Evolutionary conservation across 2,888 invertebrate genomes (phyloP), one percentile per base, ranked within the genome.

Genomic region (Pyrgus malvae): DNA sequence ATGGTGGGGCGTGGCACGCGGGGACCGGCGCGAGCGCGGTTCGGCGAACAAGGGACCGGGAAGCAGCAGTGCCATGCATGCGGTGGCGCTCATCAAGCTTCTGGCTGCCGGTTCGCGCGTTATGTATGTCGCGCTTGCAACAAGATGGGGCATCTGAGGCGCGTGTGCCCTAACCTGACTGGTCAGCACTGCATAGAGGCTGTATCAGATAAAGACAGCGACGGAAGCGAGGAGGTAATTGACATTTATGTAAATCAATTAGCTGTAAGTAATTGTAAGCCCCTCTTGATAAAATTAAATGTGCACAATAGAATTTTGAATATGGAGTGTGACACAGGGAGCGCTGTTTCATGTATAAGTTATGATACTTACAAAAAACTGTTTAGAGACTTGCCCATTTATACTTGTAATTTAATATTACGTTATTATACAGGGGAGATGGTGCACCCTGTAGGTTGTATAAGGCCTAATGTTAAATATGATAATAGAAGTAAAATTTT

Each of bases 331-430:
- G 33, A 33, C 33, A 33, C 14, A 3, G 11, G 11, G 3, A 33
- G 11, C 12, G 3, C 14, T 2, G 12, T 11, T 33, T 33, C 33
- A 3, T 29, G 33, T 33, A 12, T 33, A 7, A 11, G 29, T 29
- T n/a, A 29, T 29, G 29, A 29, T 8, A 29, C 4, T 29, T 29
- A 29, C 9, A 25, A 48, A 5, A 61, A 57, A 25, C 7, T 21
- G 6, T 27, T 44, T 19, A 25, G 57, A 16, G 12, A 21, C 9
- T 44, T 48, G 11, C 17, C 58, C 62, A 12, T 72, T 69, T 41
- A 25, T 25, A 25, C 14, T 14, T n/a, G 41, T 41, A 12, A 41
- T 14, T 25, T 41, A 9, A 25, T 7, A 9, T 14, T 41, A 12
- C 25, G 0, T 2, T 41, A 41, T 25, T 42, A 42, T 29, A 42